phyloP scores from a whole-genome alignment of 2,888 invertebrate genomes.

The Pinctada fucata region DNA sequence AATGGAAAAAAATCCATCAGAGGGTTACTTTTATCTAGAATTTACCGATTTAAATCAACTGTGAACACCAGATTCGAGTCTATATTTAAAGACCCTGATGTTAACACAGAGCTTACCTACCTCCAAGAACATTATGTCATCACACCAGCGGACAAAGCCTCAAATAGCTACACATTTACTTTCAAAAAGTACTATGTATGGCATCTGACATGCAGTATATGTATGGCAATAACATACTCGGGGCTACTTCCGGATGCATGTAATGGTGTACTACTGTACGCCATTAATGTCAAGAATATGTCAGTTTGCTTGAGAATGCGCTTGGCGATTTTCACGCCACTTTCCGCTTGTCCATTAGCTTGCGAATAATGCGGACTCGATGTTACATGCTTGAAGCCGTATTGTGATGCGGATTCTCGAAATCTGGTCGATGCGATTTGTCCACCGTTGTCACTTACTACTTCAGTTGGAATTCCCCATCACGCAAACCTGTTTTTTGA shows the following conservation, averaged over 20 bases:
- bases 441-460: conserved; percentile 2
- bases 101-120: no score
- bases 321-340: conserved; percentile 5
- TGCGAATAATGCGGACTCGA: no score
- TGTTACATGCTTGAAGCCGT: conserved; percentile 1
- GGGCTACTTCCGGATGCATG: not conserved
- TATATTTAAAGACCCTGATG: no score
- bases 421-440: conserved; percentile 7
- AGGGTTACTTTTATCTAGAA: no score
- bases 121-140: no score
- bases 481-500: conserved; percentile 9
- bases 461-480: conserved; percentile 5
- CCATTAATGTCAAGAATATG: not conserved
- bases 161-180: no score
- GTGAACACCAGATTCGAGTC: no score
- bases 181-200: no score
- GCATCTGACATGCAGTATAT: no score
- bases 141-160: no score
- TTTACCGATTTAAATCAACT: no score
- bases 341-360: conserved; percentile 9
- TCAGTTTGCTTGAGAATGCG: conserved; percentile 7
- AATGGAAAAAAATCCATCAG: no score
- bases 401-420: conserved; percentile 5
- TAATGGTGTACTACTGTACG: conserved; percentile 5
- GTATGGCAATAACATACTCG: not conserved